Conservation (phyloP, 2,113 vertebrate genomes). For the Struthidea cinerea region DNA sequence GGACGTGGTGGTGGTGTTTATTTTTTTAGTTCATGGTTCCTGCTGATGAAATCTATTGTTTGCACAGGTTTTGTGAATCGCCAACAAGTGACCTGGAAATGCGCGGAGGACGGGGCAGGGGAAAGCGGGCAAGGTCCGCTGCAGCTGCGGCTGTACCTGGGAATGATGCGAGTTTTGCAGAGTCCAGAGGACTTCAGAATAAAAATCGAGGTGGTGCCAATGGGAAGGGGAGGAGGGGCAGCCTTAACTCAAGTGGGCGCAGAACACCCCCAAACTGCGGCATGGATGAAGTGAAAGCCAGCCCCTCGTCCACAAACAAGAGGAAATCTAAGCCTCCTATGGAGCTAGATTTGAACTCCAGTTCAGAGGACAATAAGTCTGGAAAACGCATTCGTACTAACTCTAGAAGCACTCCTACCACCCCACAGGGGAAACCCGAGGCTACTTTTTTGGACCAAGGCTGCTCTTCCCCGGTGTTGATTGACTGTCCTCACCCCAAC, state of each 20-base stretch:
- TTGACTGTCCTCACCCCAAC: constrained; percentile 97
- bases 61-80: constrained; percentile 92
- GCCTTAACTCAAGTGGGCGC: constrained; percentile 88
- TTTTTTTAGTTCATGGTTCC: neutral
- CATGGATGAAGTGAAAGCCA: constrained; percentile 89
- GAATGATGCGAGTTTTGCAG: constrained; percentile 77
- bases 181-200: constrained; percentile 87
- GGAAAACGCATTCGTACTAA: constrained; percentile 92
- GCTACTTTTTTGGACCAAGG: constrained; percentile 90
- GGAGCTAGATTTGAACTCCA: constrained; percentile 89
- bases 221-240: constrained; percentile 89
- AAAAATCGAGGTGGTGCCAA: constrained; percentile 89
- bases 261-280: constrained; percentile 88
- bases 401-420: constrained; percentile 92
- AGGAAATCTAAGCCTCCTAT: constrained; percentile 90
- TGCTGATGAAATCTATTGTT: constrained; percentile 21
- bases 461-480: constrained; percentile 91
- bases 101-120: constrained; percentile 88
- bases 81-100: constrained; percentile 94
- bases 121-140: constrained; percentile 86
- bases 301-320: constrained; percentile 82
- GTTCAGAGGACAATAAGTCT: constrained; percentile 86
- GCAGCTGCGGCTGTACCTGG: constrained; percentile 76
- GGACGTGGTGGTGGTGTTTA: neutral
- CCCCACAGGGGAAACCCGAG: constrained; percentile 91